A percentile compares a stretch with the other conserved stretches of the same genome.
phyloP scores from a whole-genome alignment of 2,888 invertebrate species.

The Sinohyriopsis cumingii region DNA sequence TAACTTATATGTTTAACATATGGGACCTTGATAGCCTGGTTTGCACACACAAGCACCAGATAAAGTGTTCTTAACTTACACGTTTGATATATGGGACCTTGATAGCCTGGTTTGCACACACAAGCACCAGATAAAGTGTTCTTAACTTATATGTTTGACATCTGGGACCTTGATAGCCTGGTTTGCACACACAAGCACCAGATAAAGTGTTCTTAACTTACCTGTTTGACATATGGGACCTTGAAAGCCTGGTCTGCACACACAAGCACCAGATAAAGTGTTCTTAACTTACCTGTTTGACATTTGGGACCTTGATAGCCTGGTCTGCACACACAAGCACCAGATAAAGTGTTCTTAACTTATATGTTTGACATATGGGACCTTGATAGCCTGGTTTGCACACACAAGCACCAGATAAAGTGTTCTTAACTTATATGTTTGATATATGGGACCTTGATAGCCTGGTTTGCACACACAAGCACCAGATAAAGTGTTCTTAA shows the following conservation, averaged over 20 bases:
- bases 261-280: constrained; percentile 79
- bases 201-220: constrained; percentile 32
- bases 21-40: constrained; percentile 91
- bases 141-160: constrained; percentile 67
- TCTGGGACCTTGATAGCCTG: constrained; percentile 90
- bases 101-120: constrained; percentile 95
- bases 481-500: constrained; percentile 64
- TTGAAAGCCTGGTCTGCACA: constrained; percentile 95
- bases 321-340: constrained; percentile 93
- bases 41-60: constrained; percentile 89
- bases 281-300: constrained; percentile 54
- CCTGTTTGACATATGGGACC: constrained; percentile 76
- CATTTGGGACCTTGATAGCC: constrained; percentile 89
- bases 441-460: constrained; percentile 84
- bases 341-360: constrained; percentile 29
- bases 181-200: constrained; percentile 91
- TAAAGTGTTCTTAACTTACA: constrained; percentile 36
- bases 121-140: constrained; percentile 78
- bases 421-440: constrained; percentile 48
- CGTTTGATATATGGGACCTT: constrained; percentile 77
- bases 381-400: constrained; percentile 97
- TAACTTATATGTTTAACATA: constrained; percentile 69
- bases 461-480: constrained; percentile 96
- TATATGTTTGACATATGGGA: constrained; percentile 69
- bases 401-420: constrained; percentile 81